Evolutionary conservation across 1,140 invertebrate species (phyloP).

Genomic region (Ctenoplectra terminalis): DNA sequence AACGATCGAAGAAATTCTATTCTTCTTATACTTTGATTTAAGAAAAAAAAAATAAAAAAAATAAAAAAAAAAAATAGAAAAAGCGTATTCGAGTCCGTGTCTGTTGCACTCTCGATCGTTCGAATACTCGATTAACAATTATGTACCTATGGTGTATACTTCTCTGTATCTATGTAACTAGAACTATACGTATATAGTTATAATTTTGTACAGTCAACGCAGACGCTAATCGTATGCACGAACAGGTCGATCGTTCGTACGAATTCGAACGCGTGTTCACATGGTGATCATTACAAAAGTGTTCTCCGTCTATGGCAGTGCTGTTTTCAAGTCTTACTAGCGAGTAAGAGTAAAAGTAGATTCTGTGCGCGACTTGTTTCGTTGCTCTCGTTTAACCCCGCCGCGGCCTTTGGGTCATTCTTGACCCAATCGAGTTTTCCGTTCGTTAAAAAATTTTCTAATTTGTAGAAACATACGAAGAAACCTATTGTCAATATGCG

Average conservation of each 20-base stretch:
- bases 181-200: constrained; percentile 51
- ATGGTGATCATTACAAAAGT: too few species aligned
- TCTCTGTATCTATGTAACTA: constrained; percentile 64
- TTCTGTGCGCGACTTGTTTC: too few species aligned
- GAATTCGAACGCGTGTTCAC: constrained; percentile 17
- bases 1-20: background rate
- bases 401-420: too few species aligned
- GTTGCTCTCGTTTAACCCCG: too few species aligned
- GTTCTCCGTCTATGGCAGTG: too few species aligned
- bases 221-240: constrained; percentile 52
- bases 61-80: background rate
- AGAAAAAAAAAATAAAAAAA: background rate
- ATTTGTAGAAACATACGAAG: too few species aligned
- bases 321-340: too few species aligned
- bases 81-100: constrained; percentile 8
- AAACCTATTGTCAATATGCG: too few species aligned
- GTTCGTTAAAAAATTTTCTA: too few species aligned
- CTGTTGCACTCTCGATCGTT: background rate
- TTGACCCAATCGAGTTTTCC: too few species aligned
- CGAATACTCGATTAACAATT: constrained; percentile 29
- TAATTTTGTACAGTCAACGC: constrained; percentile 71
- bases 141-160: constrained; percentile 63
- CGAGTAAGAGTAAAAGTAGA: too few species aligned
- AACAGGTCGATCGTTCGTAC: constrained; percentile 25
- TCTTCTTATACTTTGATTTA: too few species aligned